phyloP scores from a whole-genome alignment of 2,113 vertebrate genomes.

The Perognathus longimembris region DNA sequence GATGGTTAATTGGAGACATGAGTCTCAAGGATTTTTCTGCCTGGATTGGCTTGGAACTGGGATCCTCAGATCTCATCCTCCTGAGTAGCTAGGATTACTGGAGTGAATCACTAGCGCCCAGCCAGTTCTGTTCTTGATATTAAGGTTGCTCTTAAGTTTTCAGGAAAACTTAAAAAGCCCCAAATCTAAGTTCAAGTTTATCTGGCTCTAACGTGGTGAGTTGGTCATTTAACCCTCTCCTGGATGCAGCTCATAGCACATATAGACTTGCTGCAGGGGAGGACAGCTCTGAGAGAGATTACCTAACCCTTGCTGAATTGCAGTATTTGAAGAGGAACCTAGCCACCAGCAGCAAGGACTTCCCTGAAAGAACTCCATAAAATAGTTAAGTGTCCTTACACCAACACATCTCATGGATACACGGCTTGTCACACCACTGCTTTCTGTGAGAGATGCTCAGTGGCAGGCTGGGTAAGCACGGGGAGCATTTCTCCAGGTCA shows the following conservation, averaged over 20 bases:
- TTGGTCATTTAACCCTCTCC: background rate
- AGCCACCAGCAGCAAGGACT: background rate
- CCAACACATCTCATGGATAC: background rate
- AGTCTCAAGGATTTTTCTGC: too few relatives aligned
- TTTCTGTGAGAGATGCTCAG: background rate
- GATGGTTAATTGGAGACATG: too few relatives aligned
- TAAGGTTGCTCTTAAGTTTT: background rate
- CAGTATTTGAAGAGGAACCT: background rate
- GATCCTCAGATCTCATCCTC: too few relatives aligned
- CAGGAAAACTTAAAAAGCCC: slow-evolving; percentile 18
- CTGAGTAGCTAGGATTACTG: too few relatives aligned
- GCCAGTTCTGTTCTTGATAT: background rate
- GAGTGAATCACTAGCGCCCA: too few relatives aligned
- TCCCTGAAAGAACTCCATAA: background rate
- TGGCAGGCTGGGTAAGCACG: accelerated
- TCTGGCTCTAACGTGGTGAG: slow-evolving; percentile 27
- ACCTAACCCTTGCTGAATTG: background rate
- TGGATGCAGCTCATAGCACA: background rate
- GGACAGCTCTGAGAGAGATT: background rate
- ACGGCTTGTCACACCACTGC: background rate
- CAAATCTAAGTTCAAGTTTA: slow-evolving; percentile 27
- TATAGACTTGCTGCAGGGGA: background rate
- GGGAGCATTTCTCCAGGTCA: background rate
- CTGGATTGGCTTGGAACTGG: too few relatives aligned
- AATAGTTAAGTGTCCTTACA: background rate